Evolutionary conservation across 2,888 invertebrate genomes (phyloP).

Genomic region (Oligia strigilis): DNA sequence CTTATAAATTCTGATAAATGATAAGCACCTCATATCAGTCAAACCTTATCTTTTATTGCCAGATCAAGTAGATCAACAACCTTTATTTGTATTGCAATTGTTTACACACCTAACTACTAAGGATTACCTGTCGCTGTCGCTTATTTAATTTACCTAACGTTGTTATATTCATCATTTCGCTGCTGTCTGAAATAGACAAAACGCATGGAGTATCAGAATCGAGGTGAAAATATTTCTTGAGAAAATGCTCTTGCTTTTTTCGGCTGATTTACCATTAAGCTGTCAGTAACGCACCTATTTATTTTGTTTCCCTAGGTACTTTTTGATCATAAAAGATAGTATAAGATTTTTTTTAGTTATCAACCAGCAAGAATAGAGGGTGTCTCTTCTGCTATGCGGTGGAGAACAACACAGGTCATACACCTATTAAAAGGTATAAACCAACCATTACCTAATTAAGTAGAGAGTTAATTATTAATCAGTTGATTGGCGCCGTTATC

Average conservation of each 20-base stretch:
- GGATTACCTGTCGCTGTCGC: background rate
- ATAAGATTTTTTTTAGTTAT: background rate
- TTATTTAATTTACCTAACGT: constrained; percentile 1
- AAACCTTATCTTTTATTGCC: constrained; percentile 26
- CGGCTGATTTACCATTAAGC: background rate
- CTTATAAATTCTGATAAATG: background rate
- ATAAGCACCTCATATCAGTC: constrained; percentile 45
- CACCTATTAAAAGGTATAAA: background rate
- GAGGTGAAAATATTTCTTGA: background rate
- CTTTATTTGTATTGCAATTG: constrained; percentile 14
- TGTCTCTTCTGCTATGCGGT: background rate
- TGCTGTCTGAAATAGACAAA: background rate
- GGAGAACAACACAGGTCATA: background rate
- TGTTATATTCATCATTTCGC: background rate
- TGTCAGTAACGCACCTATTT: background rate
- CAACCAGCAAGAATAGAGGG: background rate
- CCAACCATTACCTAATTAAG: constrained; percentile 27
- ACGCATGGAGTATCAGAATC: background rate
- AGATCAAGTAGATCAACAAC: constrained; percentile 37
- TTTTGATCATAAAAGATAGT: background rate
- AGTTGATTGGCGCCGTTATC: constrained; percentile 61
- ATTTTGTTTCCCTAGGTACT: background rate
- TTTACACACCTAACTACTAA: background rate
- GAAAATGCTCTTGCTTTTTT: background rate
- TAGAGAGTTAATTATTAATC: constrained; percentile 51